These are phyloP conservation scores for Silurus lanzhouensis DNA, from an alignment of 2,797 vertebrate genomes.

Conservation along the genomic window DNA sequence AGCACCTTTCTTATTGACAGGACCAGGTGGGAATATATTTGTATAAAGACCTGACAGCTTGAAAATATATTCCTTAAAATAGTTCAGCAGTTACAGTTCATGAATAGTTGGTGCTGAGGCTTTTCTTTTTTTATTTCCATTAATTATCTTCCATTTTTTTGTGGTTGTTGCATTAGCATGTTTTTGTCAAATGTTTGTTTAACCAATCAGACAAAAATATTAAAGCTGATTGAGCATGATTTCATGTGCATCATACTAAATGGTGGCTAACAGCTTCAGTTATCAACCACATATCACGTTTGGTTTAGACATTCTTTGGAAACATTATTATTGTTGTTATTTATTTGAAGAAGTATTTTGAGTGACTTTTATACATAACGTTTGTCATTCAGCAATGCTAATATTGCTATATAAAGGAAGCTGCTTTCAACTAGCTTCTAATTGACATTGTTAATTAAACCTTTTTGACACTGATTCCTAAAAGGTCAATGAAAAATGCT, in stretches of 20 bases:
- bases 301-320: neutral
- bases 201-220: neutral
- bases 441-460: neutral
- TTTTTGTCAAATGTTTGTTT: neutral
- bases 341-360: neutral
- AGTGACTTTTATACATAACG: neutral
- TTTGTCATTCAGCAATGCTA: no score
- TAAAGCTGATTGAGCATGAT: neutral
- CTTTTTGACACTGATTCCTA: neutral
- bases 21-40: constrained; percentile 45
- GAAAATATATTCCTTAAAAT: neutral
- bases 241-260: neutral
- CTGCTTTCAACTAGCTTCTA: neutral
- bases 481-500: neutral
- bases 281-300: neutral
- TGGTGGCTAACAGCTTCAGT: neutral
- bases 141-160: no score
- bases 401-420: neutral
- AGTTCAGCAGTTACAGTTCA: neutral
- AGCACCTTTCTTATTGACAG: constrained; percentile 43
- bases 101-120: neutral
- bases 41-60: neutral
- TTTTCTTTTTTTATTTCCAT: neutral
- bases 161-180: neutral
- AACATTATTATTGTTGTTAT: neutral